phyloP scores from a whole-genome alignment of 2,888 invertebrate species.

The Theretra japonica region DNA sequence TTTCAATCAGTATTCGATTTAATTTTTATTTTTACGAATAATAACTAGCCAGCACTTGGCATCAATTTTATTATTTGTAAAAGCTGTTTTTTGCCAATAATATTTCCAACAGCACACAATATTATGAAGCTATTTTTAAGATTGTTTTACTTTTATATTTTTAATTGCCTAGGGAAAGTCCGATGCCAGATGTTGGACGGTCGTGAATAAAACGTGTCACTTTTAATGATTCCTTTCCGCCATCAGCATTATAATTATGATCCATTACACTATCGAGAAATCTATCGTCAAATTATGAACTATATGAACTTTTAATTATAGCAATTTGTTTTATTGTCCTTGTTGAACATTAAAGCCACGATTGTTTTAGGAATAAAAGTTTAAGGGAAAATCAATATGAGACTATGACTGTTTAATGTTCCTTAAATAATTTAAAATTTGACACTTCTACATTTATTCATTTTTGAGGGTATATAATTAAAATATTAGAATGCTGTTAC shows the following conservation, averaged over 20 bases:
- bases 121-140: too few species aligned
- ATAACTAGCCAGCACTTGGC: not conserved
- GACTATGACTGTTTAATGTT: too few species aligned
- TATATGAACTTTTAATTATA: not conserved
- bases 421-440: too few species aligned
- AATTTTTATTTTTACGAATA: not conserved
- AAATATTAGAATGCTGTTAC: too few species aligned
- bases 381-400: too few species aligned
- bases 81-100: too few species aligned
- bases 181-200: too few species aligned
- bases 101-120: too few species aligned
- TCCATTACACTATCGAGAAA: not conserved
- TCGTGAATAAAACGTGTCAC: not conserved
- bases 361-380: not conserved
- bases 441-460: too few species aligned
- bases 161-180: not conserved
- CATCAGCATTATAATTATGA: not conserved
- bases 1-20: not conserved
- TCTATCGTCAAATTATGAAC: not conserved
- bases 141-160: not conserved
- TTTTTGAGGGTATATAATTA: too few species aligned
- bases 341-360: not conserved
- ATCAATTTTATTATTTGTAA: too few species aligned
- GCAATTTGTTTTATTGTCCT: not conserved
- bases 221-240: not conserved